Evolutionary conservation across 1,140 invertebrate genomes (phyloP), one percentile per base, ranked within the genome.

Genomic region (Coenobita brevimanus): DNA sequence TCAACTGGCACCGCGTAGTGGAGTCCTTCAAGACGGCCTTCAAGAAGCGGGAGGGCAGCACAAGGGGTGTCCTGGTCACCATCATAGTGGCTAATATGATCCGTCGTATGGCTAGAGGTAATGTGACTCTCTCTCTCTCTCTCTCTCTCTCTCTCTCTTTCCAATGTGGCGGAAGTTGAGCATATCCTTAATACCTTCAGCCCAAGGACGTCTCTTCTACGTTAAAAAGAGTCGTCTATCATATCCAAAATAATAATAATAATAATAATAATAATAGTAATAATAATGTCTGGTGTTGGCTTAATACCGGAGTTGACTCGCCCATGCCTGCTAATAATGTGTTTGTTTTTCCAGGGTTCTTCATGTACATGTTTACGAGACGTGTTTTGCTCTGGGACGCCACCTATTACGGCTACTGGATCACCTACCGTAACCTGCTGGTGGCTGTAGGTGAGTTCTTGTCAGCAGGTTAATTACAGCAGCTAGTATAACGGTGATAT

Each of bases 1-100:
- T 90, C 17, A 88, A 88, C 82, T 88, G 80, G 81, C 46, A 64
- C 10, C 81, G 85, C 17, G 89, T 90, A 0, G 57, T 83, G 21
- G 89, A 90, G 69, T 88, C 85, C 57, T 90, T 90, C 89, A 87
- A 88, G 80, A 90, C 89, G 38, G 81, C 85, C 38, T 84, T 90
- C 36, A 88, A 71, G 46, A 67, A 69, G 33, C 67, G 89, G 6
- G 81, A 86, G 36, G 89, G 89, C 0, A 88, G 73, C 81, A 46
- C 67, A n/a, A 36, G 85, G 15, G 43, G 38, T n/a, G 21, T 90
- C 21, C 73, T 90, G 2, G n/a, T 90, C 15, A 69, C 82, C 41
- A 71, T 84, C 1, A 75, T 90, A 15, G 1, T 60, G 27, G 57
- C 54, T 57, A 90, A 90, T 50, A 90, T 90, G 89, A 50, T 88